These are phyloP conservation scores for Bolinopsis microptera DNA, from an alignment of 37 sponge, comb jelly and placozoan genomes.

Conservation along the genomic window DNA sequence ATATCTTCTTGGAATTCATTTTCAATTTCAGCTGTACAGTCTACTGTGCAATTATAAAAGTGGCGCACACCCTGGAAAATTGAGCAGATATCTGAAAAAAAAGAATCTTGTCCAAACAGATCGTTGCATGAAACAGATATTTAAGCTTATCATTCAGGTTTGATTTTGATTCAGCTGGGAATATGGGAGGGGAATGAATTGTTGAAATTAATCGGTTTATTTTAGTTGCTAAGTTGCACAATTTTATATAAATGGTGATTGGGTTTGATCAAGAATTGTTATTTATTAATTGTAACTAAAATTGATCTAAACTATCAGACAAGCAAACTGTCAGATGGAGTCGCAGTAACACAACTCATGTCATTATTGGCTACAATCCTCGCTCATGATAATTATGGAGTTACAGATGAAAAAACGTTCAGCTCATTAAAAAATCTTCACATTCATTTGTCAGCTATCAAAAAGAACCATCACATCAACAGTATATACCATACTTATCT, in stretches of 20 bases:
- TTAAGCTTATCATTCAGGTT: conserved; percentile 6
- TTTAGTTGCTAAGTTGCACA: background rate
- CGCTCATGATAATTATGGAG: background rate
- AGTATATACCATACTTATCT: background rate
- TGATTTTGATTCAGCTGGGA: background rate
- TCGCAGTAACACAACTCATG: conserved; percentile 7
- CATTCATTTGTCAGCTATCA: background rate
- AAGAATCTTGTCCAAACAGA: background rate
- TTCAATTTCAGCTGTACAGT: conserved; percentile 6
- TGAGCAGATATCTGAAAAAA: background rate
- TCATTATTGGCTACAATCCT: background rate
- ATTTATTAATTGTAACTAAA: background rate
- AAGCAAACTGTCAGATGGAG: background rate
- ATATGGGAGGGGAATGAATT: too few relatives aligned
- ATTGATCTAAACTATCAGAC: background rate
- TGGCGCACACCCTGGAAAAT: conserved; percentile 5
- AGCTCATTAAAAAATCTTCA: background rate
- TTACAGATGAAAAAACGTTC: background rate
- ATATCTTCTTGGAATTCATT: too few relatives aligned
- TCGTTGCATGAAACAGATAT: background rate
- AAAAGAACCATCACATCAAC: background rate
- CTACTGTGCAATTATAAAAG: background rate
- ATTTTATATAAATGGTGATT: background rate
- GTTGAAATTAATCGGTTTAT: too few relatives aligned
- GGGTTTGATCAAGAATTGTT: background rate